Evolutionary conservation across 2,113 vertebrate species (phyloP).

Genomic region (Corythaixoides concolor): DNA sequence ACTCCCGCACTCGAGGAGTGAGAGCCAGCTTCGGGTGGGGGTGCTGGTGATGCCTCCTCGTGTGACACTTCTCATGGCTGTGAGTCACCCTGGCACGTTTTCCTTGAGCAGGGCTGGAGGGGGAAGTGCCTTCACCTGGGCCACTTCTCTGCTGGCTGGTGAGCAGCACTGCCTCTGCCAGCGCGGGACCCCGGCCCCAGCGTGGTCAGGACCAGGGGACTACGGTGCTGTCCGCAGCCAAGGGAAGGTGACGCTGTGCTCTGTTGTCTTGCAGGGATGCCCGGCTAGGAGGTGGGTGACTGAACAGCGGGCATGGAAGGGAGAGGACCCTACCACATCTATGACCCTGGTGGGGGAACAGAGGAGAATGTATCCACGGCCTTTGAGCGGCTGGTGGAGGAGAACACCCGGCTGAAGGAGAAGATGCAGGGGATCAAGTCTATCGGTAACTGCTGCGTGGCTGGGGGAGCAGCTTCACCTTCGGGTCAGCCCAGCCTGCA

Average conservation of each 20-base stretch:
- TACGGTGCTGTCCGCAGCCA: accelerated
- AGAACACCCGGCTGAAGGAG: conserved; percentile 89
- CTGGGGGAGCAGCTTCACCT: neutral
- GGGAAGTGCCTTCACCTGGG: conserved; percentile 16
- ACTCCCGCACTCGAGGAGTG: neutral
- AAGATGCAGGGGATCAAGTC: conserved; percentile 96
- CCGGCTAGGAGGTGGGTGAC: conserved; percentile 5
- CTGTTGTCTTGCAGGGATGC: conserved; percentile 67
- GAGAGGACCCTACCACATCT: conserved; percentile 94
- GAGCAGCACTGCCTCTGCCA: neutral
- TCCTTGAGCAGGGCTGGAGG: neutral
- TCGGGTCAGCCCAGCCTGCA: neutral
- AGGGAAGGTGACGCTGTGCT: conserved; percentile 7
- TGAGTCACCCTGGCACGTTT: conserved; percentile 5
- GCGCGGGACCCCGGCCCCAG: accelerated
- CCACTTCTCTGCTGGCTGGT: neutral
- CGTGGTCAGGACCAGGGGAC: accelerated
- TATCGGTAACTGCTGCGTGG: conserved; percentile 78
- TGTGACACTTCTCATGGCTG: neutral
- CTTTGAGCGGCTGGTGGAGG: conserved; percentile 89
- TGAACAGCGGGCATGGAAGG: conserved; percentile 86
- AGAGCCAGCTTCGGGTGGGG: neutral
- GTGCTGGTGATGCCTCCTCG: neutral
- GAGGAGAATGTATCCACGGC: conserved; percentile 79
- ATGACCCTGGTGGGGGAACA: conserved; percentile 90